Percentiles rank a stretch among this genome's conserved stretches.
phyloP scores from a whole-genome alignment of 2,797 vertebrate genomes.

The Potorous gilbertii region DNA sequence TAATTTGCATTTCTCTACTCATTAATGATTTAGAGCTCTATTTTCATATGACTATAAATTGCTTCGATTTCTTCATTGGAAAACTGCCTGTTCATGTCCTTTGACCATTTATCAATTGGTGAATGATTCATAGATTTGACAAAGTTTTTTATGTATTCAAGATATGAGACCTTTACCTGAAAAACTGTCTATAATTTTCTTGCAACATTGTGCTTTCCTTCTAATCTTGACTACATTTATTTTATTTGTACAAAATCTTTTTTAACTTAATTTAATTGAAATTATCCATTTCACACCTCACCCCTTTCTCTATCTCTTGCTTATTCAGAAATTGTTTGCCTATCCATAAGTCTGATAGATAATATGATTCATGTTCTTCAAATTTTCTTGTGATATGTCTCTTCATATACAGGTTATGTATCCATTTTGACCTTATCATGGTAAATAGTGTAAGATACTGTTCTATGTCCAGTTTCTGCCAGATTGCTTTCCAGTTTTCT shows the following conservation, averaged over 20 bases:
- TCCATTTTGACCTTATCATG: background rate
- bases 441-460: background rate
- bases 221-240: background rate
- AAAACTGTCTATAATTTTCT: background rate
- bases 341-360: background rate
- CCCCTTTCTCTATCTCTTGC: background rate
- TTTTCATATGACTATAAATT: background rate
- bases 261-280: background rate
- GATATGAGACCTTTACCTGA: background rate
- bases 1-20: background rate
- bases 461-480: background rate
- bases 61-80: background rate
- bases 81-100: background rate
- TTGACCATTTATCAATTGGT: background rate
- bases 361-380: background rate
- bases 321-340: background rate
- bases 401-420: background rate
- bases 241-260: background rate
- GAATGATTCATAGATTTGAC: background rate
- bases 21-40: background rate
- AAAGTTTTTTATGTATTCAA: background rate
- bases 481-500: background rate
- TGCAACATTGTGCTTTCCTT: no score
- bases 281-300: background rate
- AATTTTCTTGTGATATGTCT: background rate